phyloP scores from a whole-genome alignment of 2,113 vertebrate species.

The Petrocephalus microphthalmus region DNA sequence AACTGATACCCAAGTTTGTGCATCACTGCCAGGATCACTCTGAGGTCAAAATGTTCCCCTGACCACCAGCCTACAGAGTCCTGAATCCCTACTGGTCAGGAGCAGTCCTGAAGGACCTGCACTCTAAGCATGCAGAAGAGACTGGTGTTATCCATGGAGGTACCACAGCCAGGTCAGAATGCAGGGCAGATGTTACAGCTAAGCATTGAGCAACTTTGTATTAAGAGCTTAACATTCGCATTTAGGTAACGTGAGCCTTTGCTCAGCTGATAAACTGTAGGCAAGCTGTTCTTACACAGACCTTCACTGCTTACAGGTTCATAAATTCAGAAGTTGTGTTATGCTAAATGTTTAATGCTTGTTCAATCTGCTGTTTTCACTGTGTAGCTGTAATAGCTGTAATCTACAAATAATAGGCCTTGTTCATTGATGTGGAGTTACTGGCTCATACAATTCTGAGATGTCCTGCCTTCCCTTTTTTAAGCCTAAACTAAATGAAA shows the following conservation, averaged over 20 bases:
- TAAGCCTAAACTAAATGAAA: neutral
- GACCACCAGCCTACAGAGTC: neutral
- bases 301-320: neutral
- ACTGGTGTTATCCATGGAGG: neutral
- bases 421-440: neutral
- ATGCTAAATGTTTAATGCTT: neutral
- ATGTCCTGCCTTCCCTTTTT: neutral
- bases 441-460: neutral
- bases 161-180: slow-evolving; percentile 26
- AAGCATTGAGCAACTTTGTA: slow-evolving; percentile 44
- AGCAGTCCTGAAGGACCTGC: neutral
- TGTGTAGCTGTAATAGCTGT: neutral
- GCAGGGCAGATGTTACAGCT: neutral
- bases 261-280: slow-evolving; percentile 23
- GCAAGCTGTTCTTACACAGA: neutral
- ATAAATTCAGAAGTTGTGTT: neutral
- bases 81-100: neutral
- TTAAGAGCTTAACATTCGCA: slow-evolving; percentile 49
- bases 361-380: slow-evolving; percentile 41
- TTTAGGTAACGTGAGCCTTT: slow-evolving; percentile 46
- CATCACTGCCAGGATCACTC: neutral
- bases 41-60: neutral
- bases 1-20: neutral
- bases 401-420: neutral
- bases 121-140: slow-evolving; percentile 1